Evolutionary conservation across 2,113 vertebrate species (phyloP).

Genomic region (Nettapus auritus): DNA sequence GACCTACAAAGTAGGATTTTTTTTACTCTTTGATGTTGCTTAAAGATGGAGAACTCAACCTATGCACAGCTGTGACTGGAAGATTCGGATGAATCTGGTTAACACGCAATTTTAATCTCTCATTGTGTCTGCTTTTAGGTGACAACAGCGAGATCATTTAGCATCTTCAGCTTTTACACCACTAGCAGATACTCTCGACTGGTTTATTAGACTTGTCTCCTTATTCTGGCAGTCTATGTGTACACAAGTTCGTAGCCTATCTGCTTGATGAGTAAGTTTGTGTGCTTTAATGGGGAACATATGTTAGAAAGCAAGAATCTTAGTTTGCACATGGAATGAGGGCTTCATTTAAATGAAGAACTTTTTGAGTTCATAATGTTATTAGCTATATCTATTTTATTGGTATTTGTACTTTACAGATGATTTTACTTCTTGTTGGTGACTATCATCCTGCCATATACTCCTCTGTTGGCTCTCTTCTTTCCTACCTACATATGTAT

Average conservation of each 20-base stretch:
- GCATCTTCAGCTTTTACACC: background rate
- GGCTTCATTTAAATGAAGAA: background rate
- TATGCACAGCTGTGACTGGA: background rate
- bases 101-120: background rate
- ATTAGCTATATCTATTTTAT: background rate
- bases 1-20: background rate
- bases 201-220: background rate
- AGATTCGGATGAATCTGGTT: background rate
- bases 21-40: background rate
- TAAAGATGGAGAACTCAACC: background rate
- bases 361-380: background rate
- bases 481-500: background rate
- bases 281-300: background rate
- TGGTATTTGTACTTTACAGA: too few species aligned
- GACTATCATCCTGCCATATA: background rate
- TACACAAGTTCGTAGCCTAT: background rate
- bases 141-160: background rate
- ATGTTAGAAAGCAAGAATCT: background rate
- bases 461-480: background rate
- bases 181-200: background rate
- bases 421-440: background rate
- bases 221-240: background rate
- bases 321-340: background rate
- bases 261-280: background rate
- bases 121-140: background rate